Evolutionary conservation across 2,113 vertebrate species (phyloP), one percentile per base, ranked within the genome.

Genomic region (Macaca nemestrina): DNA sequence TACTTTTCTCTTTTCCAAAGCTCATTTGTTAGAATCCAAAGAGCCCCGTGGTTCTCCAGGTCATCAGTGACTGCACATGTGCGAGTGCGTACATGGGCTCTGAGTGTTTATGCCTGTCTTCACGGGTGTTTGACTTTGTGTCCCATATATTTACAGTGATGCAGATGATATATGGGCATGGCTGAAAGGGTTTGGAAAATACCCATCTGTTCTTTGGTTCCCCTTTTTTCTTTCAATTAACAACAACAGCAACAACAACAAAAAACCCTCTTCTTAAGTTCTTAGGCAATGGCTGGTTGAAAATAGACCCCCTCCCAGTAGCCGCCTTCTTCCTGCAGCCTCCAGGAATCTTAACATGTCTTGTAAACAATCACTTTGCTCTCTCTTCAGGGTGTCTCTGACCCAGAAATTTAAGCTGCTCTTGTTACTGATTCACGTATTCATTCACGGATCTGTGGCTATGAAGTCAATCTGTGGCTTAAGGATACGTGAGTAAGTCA

Each of bases 131-230:
- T 80, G 61, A 57, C 16, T 81, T 40, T 55, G 17, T 64, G 32
- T 76, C 64, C 45, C 18, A 18, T 48, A 6, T 61, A 48, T 90
- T 80, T 93, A 93, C 25, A 80, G 48, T 23, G 16, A 90, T 25
- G 30, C 61, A 14, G 67, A 90, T 48, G 88, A 64, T 32, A 30
- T 7, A 89, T 16, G 23, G 25, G 32, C 64, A 80, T n/a, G 22
- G 35, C 75, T 90, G 45, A 38, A 87, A 90, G 40, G 25, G 7
- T 40, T 20, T 80, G 72, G 81, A 88, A 87, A 87, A 88, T 93
- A 88, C 57, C 76, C 76, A 48, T 93, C 89, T 95, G 78, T 86
- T 94, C 40, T 20, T 91, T 59, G 70, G 59, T 92, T 94, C 61
- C 70, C 40, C 11, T 79, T 92, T 97, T 76, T 96, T 64, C 25